Evolutionary conservation across 2,113 vertebrate species (phyloP), one percentile per base, ranked within the genome.

Genomic region (Butorides virescens): DNA sequence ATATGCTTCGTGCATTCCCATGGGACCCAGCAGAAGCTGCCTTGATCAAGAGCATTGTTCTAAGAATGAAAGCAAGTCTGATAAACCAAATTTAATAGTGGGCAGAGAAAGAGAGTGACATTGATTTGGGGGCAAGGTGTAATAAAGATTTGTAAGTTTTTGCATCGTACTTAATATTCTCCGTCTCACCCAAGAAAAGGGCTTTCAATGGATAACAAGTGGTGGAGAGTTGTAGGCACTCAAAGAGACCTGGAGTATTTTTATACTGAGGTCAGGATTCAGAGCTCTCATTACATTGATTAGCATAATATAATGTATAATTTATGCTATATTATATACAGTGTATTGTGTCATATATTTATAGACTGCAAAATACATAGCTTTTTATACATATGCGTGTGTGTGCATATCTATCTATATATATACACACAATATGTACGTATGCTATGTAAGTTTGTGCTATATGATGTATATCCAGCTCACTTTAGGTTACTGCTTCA

Each of bases 181-280:
- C 0, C 0, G 10, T 70, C 19, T 70, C 1, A 0, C 22, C 7
- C 32, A 52, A 71, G 36, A 50, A 63, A 71, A 71, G 25, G 21
- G 5, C 49, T 49, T 49, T 55, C 20, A 42, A 6, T 37, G 27
- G 18, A 17, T 70, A 44, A 50, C 21, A 37, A 44, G 16, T 36
- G n/a, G 10, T 65, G 22, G 11, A n/a, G 19, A 21, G 18, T 25
- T 76, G 8, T 62, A 20, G 62, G 32, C 18, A 19, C 18, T 68
- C 53, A 56, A 58, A 76, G 70, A 55, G 62, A 27, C 36, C 27
- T 44, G 47, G n/a, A 44, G 21, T 10, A 46, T 46, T 71, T 82
- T 77, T 65, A 76, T 50, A 15, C 36, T 34, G 32, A 44, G 8
- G 12, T 55, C 18, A 36, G 26, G n/a, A 15, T 81, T 74, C 76